A percentile compares a stretch with the other conserved stretches of the same genome.
phyloP scores from a whole-genome alignment of 2,888 invertebrate genomes.

The Andrena haemorrhoa region DNA sequence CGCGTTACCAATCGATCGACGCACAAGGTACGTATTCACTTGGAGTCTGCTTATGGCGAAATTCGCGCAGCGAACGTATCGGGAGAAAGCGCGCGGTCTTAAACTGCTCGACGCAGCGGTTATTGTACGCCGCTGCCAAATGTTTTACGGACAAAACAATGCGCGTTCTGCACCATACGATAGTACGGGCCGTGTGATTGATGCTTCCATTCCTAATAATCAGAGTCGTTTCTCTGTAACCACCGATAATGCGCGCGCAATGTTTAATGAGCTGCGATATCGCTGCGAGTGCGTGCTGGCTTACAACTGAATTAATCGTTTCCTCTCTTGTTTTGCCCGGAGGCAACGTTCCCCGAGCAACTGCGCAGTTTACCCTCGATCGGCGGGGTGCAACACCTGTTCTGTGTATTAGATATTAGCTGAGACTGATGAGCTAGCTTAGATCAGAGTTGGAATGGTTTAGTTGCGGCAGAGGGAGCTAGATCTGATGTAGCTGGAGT shows the following conservation, averaged over 20 bases:
- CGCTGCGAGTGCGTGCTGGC: slow-evolving; percentile 41
- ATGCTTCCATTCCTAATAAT: slow-evolving; percentile 61
- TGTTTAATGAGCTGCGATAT: slow-evolving; percentile 64
- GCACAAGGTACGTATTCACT: slow-evolving; percentile 62
- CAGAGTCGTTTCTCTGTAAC: slow-evolving; percentile 54
- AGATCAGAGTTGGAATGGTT: not conserved
- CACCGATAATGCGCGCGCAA: slow-evolving; percentile 50
- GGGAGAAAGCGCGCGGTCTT: no score
- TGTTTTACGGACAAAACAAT: not conserved
- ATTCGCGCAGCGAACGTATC: no score
- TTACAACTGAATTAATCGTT: slow-evolving; percentile 57
- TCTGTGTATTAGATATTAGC: no score
- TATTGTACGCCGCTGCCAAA: not conserved
- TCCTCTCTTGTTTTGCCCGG: slow-evolving; percentile 51
- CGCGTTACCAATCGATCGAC: slow-evolving; percentile 50
- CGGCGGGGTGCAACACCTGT: not conserved
- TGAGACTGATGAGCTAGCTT: not conserved
- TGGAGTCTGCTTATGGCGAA: not conserved
- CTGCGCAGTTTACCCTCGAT: not conserved
- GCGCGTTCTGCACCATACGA: slow-evolving; percentile 31
- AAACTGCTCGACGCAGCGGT: not conserved
- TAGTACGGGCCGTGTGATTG: slow-evolving; percentile 45
- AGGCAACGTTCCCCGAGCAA: slow-evolving; percentile 24
- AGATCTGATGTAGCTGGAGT: not conserved
- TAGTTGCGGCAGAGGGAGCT: not conserved